A percentile compares a stretch with the other conserved stretches of the same genome.
Evolutionary conservation across 2,797 vertebrate genomes (phyloP).

Genomic region (Benthosema pterotum): DNA sequence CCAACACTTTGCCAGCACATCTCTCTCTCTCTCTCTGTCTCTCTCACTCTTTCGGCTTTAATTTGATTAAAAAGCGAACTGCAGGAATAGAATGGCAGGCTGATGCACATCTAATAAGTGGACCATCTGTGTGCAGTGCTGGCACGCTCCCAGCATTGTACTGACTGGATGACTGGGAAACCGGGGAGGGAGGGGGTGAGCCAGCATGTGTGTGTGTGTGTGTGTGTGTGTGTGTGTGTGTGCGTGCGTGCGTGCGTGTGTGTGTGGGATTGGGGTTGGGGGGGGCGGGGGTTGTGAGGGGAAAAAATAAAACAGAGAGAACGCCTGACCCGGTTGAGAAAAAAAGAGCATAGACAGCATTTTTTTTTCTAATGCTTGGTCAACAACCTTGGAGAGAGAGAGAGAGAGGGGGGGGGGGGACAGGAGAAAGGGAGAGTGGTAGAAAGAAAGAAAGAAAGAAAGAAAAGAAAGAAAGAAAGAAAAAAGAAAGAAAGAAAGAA

Average conservation of each 20-base stretch:
- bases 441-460: neutral
- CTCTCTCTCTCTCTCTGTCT: constrained; percentile 26
- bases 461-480: too few species aligned
- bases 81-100: constrained; percentile 92
- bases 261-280: neutral
- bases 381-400: constrained; percentile 62
- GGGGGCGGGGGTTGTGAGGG: neutral
- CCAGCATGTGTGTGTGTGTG: neutral
- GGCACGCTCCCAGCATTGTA: constrained; percentile 96
- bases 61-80: constrained; percentile 98
- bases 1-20: constrained; percentile 33
- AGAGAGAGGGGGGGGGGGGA: neutral
- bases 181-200: constrained; percentile 54
- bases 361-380: constrained; percentile 74
- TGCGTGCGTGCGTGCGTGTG: too few species aligned
- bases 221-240: too few species aligned
- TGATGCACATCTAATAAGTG: constrained; percentile 98
- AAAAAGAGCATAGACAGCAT: constrained; percentile 74
- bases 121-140: constrained; percentile 96
- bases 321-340: constrained; percentile 78
- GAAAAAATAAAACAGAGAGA: constrained; percentile 20
- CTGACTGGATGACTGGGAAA: constrained; percentile 80
- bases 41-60: constrained; percentile 80
- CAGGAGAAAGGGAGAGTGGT: neutral
- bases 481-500: neutral